phyloP scores from a whole-genome alignment of 2,888 invertebrate species.

The Amblyjoppa proteus region DNA sequence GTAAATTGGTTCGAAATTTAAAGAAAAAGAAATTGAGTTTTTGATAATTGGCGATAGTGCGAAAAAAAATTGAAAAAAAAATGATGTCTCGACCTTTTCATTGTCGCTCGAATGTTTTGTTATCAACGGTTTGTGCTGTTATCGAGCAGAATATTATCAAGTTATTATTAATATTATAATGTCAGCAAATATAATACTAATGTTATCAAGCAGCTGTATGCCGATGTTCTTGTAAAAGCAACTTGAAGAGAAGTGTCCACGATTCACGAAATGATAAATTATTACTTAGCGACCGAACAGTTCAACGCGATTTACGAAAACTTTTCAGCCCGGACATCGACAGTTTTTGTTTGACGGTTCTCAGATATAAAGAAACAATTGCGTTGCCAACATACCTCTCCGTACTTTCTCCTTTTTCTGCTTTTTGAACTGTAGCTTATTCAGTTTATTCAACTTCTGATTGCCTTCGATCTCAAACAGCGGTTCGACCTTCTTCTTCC shows the following conservation, averaged over 20 bases:
- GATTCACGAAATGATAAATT: too few relatives aligned
- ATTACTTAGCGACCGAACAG: too few relatives aligned
- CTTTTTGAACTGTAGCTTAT: conserved; percentile 89
- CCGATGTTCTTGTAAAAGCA: too few relatives aligned
- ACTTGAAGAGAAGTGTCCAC: too few relatives aligned
- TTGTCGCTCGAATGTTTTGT: too few relatives aligned
- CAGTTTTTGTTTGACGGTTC: neutral
- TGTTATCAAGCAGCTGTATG: too few relatives aligned
- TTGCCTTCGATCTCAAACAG: conserved; percentile 91
- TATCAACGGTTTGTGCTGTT: too few relatives aligned
- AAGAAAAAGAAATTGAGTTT: neutral
- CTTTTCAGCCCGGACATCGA: neutral
- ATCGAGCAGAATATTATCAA: too few relatives aligned
- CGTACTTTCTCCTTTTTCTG: conserved; percentile 87
- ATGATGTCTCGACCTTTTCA: too few relatives aligned
- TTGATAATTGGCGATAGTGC: neutral
- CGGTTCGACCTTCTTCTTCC: conserved; percentile 87
- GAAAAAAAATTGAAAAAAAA: too few relatives aligned
- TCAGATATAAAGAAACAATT: conserved; percentile 18
- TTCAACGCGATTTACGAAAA: neutral
- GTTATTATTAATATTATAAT: too few relatives aligned
- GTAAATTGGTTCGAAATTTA: neutral
- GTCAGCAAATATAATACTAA: too few relatives aligned
- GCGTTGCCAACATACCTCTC: conserved; percentile 29
- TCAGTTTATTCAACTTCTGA: conserved; percentile 87